Conservation (phyloP, 92 coral and sea anemone genomes). For the Isaurus tuberculatus region DNA sequence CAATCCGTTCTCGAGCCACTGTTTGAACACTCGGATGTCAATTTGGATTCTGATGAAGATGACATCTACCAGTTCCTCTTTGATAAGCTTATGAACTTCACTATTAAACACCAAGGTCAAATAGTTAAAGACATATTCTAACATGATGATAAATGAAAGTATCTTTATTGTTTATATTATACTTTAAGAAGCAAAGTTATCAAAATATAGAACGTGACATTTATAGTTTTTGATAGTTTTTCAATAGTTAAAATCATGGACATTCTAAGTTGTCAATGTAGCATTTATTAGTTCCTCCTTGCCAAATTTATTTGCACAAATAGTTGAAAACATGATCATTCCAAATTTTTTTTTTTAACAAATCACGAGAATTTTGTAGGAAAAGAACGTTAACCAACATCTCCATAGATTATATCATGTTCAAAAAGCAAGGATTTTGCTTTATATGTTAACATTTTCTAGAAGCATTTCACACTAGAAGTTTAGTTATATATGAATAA, state of each 20-base stretch:
- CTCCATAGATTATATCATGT: constrained; percentile 17
- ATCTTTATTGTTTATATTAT: constrained; percentile 3
- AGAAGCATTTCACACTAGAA: constrained; percentile 11
- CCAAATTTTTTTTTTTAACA: constrained; percentile 11
- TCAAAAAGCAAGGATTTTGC: constrained; percentile 10
- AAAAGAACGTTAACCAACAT: constrained; percentile 16
- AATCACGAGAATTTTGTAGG: background rate
- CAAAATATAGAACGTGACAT: constrained; percentile 19
- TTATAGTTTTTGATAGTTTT: constrained; percentile 1
- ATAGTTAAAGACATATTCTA: constrained; percentile 36
- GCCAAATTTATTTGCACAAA: constrained; percentile 14
- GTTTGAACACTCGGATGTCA: background rate
- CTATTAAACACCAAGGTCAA: constrained; percentile 17
- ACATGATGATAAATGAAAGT: constrained; percentile 6
- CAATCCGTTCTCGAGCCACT: constrained; percentile 32
- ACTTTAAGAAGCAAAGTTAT: constrained; percentile 4
- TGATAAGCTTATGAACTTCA: constrained; percentile 31
- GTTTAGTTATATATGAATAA: constrained; percentile 18
- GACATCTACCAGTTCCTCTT: constrained; percentile 36
- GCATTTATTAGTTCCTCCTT: constrained; percentile 19
- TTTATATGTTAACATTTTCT: constrained; percentile 13
- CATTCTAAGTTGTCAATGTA: constrained; percentile 7
- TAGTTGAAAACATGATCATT: constrained; percentile 12
- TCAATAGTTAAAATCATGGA: constrained; percentile 12
- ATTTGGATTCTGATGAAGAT: constrained; percentile 31